Evolutionary conservation across 2,888 invertebrate species (phyloP), one percentile per base, ranked within the genome.

Genomic region (Watsonalla binaria): DNA sequence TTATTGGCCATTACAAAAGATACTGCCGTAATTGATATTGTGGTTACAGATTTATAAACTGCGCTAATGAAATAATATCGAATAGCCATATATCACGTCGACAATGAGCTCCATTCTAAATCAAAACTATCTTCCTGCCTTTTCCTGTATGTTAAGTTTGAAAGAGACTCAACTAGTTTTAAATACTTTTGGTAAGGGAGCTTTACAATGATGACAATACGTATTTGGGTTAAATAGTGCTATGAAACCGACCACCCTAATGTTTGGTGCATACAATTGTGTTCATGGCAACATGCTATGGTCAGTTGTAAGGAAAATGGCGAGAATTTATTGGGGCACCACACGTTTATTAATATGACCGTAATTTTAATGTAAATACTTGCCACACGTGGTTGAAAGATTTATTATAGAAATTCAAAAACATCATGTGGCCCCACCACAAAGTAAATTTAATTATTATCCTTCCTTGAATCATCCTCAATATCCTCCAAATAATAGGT

Each of bases 61-160:
- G 68, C 74, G 79, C 80, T 86, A 90, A 88, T 90, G 85, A 90
- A 90, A 87, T 86, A 81, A 82, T 82, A 88, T 86, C 82, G 86
- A 83, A 83, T 78, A 73, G 77, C 76, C 65, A 84, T 90, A 89
- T 88, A 88, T 90, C 77, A 77, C 68, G 64, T 63, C 61, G 68
- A 81, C 80, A 82, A 81, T 81, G 11, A 24, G 24, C 24, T 24
- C 24, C 4, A 24, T 24, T 37, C 37, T 37, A 37, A 8, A 8
- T 7, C 37, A 8, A 37, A 37, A 8, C 8, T 37, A 11, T 11
- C 9, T 5, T 11, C 42, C 11, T 11, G 8, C 42, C 42, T 42
- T 42, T 42, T 42, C 42, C 5, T 5, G 8, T 11, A 11, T 42
- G 11, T 11, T 5, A 11, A 5, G 9, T 11, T 42, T 42, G 11